Conservation (phyloP, 2,888 invertebrate genomes). For the Epicampocera succincta region DNA sequence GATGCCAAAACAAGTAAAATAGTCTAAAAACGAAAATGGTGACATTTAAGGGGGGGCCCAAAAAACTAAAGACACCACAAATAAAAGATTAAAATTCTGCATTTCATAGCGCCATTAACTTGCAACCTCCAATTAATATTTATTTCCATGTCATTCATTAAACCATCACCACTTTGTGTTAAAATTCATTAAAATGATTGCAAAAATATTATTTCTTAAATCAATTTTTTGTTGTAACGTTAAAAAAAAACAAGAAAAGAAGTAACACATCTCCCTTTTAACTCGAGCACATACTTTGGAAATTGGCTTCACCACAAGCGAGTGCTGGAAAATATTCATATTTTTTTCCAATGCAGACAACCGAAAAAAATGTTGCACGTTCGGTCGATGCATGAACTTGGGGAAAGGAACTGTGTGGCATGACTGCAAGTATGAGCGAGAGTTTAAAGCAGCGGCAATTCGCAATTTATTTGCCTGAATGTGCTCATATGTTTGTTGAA, state of each 20-base stretch:
- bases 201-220: conserved; percentile 35
- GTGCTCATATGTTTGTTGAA: conserved; percentile 4
- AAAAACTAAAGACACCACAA: not conserved
- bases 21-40: conserved; percentile 4
- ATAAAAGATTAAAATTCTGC: not conserved
- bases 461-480: conserved; percentile 15
- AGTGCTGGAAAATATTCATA: conserved; percentile 21
- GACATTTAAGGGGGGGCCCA: not conserved
- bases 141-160: not conserved
- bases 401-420: not conserved
- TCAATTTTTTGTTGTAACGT: conserved; percentile 29
- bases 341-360: conserved; percentile 10
- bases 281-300: not conserved
- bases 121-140: not conserved
- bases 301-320: conserved; percentile 34
- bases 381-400: not conserved
- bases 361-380: not conserved
- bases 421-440: not conserved
- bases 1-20: conserved; percentile 24
- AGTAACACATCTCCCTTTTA: not conserved
- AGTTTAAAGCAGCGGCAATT: conserved; percentile 32
- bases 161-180: not conserved
- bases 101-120: not conserved
- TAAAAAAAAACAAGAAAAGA: not conserved
- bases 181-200: conserved; percentile 58